Conservation (phyloP, 2,113 vertebrate species). For the Chaenocephalus aceratus region DNA sequence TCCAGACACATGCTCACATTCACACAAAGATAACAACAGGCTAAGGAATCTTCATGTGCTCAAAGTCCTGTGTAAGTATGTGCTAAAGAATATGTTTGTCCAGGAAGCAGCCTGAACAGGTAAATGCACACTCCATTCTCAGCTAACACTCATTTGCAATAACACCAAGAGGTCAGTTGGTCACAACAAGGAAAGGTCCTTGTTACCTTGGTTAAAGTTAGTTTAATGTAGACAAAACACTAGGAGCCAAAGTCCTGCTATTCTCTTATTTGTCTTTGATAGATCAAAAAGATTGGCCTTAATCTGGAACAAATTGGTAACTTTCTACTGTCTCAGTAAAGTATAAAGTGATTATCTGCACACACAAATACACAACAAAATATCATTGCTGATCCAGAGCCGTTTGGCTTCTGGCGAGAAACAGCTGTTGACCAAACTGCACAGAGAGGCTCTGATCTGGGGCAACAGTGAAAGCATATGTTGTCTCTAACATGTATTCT, state of each 20-base stretch:
- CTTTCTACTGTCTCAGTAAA: constrained; percentile 30
- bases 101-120: neutral
- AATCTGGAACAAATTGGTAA: constrained; percentile 43
- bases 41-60: constrained; percentile 6
- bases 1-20: constrained; percentile 8
- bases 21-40: constrained; percentile 26
- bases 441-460: constrained; percentile 54
- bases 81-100: neutral
- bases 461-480: constrained; percentile 49
- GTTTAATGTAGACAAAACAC: neutral
- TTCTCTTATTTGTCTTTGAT: constrained; percentile 6
- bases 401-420: constrained; percentile 60
- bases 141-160: too few species aligned
- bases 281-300: constrained; percentile 21
- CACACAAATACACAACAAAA: neutral
- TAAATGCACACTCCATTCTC: too few species aligned
- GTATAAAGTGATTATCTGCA: constrained; percentile 23
- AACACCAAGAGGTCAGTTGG: too few species aligned
- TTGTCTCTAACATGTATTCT: constrained; percentile 33
- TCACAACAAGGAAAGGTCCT: neutral
- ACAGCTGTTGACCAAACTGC: constrained; percentile 69
- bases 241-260: neutral
- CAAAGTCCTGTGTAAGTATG: constrained; percentile 6
- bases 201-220: neutral
- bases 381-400: constrained; percentile 51